Conservation (phyloP, 2,113 vertebrate genomes). For the Eulacestoma nigropectus region DNA sequence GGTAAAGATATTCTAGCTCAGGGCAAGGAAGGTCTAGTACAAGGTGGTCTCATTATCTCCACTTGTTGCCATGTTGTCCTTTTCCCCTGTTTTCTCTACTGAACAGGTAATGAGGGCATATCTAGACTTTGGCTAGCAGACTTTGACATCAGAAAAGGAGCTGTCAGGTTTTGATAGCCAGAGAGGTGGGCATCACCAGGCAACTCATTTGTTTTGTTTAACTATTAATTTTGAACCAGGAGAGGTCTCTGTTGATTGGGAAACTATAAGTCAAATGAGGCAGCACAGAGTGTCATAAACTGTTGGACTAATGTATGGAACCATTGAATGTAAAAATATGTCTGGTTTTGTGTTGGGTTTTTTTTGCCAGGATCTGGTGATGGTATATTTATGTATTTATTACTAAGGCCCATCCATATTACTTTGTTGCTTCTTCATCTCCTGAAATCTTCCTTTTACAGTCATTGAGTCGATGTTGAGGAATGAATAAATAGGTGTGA, state of each 20-base stretch:
- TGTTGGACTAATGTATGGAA: background rate
- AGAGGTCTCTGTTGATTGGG: background rate
- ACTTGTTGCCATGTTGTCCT: background rate
- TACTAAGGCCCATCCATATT: background rate
- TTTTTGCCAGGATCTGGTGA: accelerated
- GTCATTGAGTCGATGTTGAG: background rate
- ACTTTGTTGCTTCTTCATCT: background rate
- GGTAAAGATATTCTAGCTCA: background rate
- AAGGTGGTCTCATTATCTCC: background rate
- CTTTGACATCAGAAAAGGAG: background rate
- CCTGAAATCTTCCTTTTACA: background rate
- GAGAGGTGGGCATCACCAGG: background rate
- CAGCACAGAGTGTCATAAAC: background rate
- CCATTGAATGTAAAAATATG: background rate
- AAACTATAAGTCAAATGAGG: background rate
- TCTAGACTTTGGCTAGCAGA: background rate
- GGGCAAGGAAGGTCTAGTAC: background rate
- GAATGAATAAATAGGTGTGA: background rate
- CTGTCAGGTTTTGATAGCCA: background rate
- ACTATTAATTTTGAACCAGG: background rate
- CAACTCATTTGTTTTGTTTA: background rate
- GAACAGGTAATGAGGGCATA: background rate
- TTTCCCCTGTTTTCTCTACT: background rate
- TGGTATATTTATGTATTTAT: background rate
- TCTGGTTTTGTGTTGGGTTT: background rate